Conservation (phyloP, 2,113 vertebrate species). For the Canis aureus region DNA sequence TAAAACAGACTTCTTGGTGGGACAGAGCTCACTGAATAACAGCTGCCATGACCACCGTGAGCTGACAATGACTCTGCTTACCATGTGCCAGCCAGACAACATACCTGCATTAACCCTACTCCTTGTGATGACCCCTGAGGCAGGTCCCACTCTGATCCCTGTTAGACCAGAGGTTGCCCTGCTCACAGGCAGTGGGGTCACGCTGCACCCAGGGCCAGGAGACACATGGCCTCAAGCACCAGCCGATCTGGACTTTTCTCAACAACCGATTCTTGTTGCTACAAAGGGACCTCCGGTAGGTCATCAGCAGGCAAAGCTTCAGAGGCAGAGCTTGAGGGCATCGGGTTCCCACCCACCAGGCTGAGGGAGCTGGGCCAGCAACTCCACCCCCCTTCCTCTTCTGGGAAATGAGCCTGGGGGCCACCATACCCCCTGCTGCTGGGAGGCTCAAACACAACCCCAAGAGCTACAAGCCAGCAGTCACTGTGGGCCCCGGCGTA, state of each 20-base stretch:
- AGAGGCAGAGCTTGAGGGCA: fast-evolving
- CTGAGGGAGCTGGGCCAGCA: background rate
- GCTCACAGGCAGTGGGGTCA: background rate
- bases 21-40: background rate
- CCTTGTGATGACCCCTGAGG: background rate
- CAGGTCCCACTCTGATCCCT: background rate
- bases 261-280: background rate
- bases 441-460: background rate
- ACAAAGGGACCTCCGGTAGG: fast-evolving
- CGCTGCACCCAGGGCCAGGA: background rate
- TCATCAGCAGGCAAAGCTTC: background rate
- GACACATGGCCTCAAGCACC: background rate
- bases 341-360: background rate
- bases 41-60: background rate
- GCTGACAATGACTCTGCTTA: background rate
- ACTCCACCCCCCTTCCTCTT: background rate
- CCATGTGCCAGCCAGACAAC: background rate
- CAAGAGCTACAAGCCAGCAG: background rate
- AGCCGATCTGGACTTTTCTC: background rate
- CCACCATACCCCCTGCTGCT: fast-evolving
- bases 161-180: background rate
- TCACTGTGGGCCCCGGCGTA: fast-evolving
- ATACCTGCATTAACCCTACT: background rate
- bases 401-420: background rate
- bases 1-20: background rate